Percentiles rank a stretch among this genome's conserved stretches.
Evolutionary conservation across 2,113 vertebrate species (phyloP).

Genomic region (Nothobranchius kuhntae): DNA sequence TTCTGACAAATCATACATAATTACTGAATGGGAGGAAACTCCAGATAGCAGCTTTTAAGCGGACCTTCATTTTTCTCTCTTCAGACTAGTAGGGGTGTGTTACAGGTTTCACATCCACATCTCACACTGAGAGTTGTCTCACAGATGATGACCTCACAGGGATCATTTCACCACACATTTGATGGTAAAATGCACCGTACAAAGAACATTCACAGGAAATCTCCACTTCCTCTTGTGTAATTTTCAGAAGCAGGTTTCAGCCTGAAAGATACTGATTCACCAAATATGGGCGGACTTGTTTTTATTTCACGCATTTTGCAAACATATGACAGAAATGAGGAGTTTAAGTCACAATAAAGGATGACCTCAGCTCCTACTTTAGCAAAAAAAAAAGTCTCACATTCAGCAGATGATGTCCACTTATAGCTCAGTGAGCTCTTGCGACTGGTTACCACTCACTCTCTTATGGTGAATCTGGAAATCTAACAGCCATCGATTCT

Average conservation of each 20-base stretch:
- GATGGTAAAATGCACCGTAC: neutral
- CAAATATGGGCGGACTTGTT: slow-evolving; percentile 7
- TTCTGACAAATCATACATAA: too few relatives aligned
- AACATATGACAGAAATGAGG: slow-evolving; percentile 49
- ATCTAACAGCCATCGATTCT: neutral
- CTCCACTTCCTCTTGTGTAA: slow-evolving; percentile 53
- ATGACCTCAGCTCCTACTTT: slow-evolving; percentile 5
- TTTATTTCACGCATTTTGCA: slow-evolving; percentile 57
- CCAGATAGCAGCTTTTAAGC: too few relatives aligned
- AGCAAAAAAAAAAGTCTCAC: slow-evolving; percentile 26
- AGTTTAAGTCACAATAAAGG: slow-evolving; percentile 14
- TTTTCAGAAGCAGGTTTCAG: slow-evolving; percentile 6
- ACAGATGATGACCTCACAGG: neutral
- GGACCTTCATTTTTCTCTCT: too few relatives aligned
- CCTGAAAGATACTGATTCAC: slow-evolving; percentile 15
- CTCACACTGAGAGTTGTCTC: neutral
- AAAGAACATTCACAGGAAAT: slow-evolving; percentile 31
- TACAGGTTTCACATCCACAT: neutral
- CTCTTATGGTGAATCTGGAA: neutral
- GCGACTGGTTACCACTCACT: slow-evolving; percentile 44
- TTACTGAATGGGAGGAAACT: too few relatives aligned
- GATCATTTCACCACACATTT: neutral
- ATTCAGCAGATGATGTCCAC: neutral
- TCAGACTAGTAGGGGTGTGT: too few relatives aligned
- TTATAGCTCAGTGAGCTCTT: slow-evolving; percentile 44